Evolutionary conservation across 2,888 invertebrate genomes (phyloP), one percentile per base, ranked within the genome.

Genomic region (Ethmia dodecea): DNA sequence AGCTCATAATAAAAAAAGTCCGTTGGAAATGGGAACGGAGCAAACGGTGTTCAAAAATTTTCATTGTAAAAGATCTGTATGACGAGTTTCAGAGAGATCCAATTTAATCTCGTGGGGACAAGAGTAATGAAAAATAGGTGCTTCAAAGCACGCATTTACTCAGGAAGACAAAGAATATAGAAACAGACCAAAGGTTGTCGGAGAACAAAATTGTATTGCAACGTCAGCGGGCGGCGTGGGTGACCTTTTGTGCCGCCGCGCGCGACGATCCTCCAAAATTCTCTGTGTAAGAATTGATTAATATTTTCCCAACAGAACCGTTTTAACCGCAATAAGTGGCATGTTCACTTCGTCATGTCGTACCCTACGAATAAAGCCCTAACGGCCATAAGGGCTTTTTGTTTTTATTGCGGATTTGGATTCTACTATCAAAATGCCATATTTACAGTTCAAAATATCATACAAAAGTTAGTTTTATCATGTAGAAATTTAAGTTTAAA

Each of bases 221-320:
- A 60, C 67, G 77, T 79, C 76, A 77, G 71, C 74, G 58, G 52
- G 50, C 22, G 27, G 32, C 31, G 39, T 22, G 59, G 54, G 50
- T 65, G 64, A 73, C 72, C 74, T 77, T 40, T 76, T 77, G 69
- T 76, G 61, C 60, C 62, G 55, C 58, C 50, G 52, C 49, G 56
- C 55, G 57, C 64, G 59, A 55, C 63, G 61, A 59, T 67, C 64
- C 62, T 64, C 62, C 62, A 50, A 71, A 78, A 76, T 71, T 64
- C 66, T 64, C 65, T 62, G 64, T 67, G 72, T 72, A 71, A 75
- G 79, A 79, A 78, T 76, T 79, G 73, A 79, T 80, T 78, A 78
- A 78, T 77, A 74, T 71, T 69, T 68, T 66, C 67, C 68, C 62
- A 53, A 59, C 62, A 33, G 37, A 32, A 30, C 35, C 58, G 58